Evolutionary conservation across 2,797 vertebrate species (phyloP), one percentile per base, ranked within the genome.

Genomic region (Otolemur crassicaudatus): DNA sequence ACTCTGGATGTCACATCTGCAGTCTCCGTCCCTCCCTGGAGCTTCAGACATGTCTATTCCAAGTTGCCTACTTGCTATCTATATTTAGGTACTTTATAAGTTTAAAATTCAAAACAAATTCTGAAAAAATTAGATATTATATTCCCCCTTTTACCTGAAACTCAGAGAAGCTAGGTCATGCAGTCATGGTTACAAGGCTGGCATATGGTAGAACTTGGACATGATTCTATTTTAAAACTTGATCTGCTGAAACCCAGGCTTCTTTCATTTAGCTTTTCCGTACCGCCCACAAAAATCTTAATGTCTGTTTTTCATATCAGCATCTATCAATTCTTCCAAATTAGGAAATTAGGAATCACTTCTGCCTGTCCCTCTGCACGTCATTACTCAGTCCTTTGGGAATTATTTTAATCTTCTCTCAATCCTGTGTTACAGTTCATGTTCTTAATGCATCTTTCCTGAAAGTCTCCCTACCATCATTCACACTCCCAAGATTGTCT

Each of bases 81-180:
- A 73, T 65, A 12, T 82, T 34, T 75, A 85, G 14, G 40, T 46
- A 69, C 5, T 53, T 87, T 79, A 58, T 49, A 16, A 61, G 7
- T 80, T 94, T 79, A 91, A 86, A 75, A 0, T 80, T 96, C 10
- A 43, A 80, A 80, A 80, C 12, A 80, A 43, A n/a, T 84, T 72
- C n/a, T 90, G 5, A 56, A 92, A 69, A 86, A 61, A 31, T 87
- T 22, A 63, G 11, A 67, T 43, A 69, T 12, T 46, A 10, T 9
- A 8, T 79, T 79, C 14, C 20, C 6, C 2, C 14, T 93, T 80
- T 65, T 53, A 25, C 11, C 11, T 23, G 8, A 76, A 80, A 72
- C 12, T 84, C 27, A 93, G 14, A 92, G 22, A 90, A n/a, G 4
- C 29, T 43, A 37, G 27, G 10, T 77, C 5, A 70, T 14, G 25